Evolutionary conservation across 2,113 vertebrate genomes (phyloP).

Genomic region (Danionella cerebrum): DNA sequence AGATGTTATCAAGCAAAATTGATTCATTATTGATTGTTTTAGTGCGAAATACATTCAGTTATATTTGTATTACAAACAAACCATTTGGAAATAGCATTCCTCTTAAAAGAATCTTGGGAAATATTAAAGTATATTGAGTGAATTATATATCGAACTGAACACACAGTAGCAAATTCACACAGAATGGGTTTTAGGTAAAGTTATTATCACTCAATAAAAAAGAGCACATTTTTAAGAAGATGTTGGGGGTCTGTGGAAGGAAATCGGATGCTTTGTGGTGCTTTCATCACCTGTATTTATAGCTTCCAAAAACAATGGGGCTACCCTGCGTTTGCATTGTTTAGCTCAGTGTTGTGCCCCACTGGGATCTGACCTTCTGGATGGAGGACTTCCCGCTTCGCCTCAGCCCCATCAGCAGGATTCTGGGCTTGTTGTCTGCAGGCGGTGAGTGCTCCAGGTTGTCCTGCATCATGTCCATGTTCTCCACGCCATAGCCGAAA

Average conservation of each 20-base stretch:
- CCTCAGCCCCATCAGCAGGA: constrained; percentile 89
- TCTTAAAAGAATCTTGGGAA: too few relatives aligned
- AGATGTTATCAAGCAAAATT: background rate
- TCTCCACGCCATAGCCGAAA: constrained; percentile 82
- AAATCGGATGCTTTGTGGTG: too few relatives aligned
- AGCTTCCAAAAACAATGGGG: background rate
- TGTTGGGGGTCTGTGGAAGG: too few relatives aligned
- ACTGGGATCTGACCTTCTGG: constrained; percentile 77
- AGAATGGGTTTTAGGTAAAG: background rate
- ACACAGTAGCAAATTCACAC: background rate
- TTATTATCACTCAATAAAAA: background rate
- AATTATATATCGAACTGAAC: background rate
- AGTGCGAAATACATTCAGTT: too few relatives aligned
- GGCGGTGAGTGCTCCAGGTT: constrained; percentile 69
- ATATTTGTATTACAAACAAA: too few relatives aligned
- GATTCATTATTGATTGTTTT: background rate
- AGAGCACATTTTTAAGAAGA: too few relatives aligned
- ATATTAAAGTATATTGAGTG: background rate
- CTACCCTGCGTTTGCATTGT: background rate
- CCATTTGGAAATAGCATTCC: too few relatives aligned
- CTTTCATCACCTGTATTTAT: too few relatives aligned
- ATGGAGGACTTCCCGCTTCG: constrained; percentile 96
- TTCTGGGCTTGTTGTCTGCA: constrained; percentile 84
- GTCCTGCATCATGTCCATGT: constrained; percentile 70
- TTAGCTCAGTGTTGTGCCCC: background rate